Percentiles rank a stretch among this genome's conserved stretches.
Conservation (phyloP, 37 sponge, comb jelly and placozoan genomes). For the Chondrosia reniformis region DNA sequence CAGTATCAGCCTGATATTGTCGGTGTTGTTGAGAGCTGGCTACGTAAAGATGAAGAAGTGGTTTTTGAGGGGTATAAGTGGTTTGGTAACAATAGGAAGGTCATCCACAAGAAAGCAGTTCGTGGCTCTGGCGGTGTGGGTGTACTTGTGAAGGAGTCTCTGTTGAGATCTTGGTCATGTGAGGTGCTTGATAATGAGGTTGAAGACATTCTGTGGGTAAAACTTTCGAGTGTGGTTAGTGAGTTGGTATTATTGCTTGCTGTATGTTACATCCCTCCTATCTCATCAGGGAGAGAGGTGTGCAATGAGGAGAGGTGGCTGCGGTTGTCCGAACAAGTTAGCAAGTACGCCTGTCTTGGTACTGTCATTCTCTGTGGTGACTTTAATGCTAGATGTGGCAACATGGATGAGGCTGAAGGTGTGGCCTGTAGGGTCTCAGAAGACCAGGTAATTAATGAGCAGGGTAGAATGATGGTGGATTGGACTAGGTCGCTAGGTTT, state of each 20-base stretch:
- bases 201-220: constrained; percentile 2
- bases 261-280: constrained; percentile 9
- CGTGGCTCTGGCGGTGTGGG: constrained; percentile 17
- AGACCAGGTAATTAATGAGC: not conserved
- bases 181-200: not conserved
- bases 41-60: not conserved
- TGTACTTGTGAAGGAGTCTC: not conserved
- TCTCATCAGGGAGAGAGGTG: not conserved
- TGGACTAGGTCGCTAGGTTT: not conserved
- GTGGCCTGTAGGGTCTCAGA: not conserved
- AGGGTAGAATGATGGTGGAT: not conserved
- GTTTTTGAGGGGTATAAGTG: not conserved
- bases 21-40: constrained; percentile 1
- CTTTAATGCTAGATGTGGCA: constrained; percentile 2
- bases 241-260: not conserved
- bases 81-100: not conserved
- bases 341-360: not conserved
- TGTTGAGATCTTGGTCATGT: not conserved
- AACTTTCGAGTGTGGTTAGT: not conserved
- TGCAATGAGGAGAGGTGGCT: not conserved
- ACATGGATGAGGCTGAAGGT: not conserved
- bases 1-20: not conserved
- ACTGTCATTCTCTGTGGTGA: constrained; percentile 1
- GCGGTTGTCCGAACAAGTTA: not conserved
- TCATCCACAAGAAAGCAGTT: not conserved